Evolutionary conservation across 2,888 invertebrate species (phyloP), one percentile per base, ranked within the genome.

Genomic region (Pseudanteris insignis): DNA sequence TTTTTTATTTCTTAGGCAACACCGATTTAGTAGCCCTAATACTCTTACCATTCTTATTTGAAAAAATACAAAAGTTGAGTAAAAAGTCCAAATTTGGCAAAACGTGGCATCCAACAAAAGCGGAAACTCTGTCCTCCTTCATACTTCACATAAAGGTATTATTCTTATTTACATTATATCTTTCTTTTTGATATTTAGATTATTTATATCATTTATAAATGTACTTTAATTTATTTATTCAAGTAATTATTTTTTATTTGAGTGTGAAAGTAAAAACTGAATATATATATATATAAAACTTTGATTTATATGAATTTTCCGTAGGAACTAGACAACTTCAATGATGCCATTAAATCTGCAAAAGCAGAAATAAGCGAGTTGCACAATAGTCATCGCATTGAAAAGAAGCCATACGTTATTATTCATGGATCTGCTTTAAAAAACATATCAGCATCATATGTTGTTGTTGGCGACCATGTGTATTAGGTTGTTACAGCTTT

Each of bases 11-110:
- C 21, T 2, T 25, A 44, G 32, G 13, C 7, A 11, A 29, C 18
- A n/a, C 28, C 2, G 9, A 30, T 12, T 24, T 43, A 9, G 8
- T 36, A 13, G 46, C 46, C 3, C 33, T 55, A 7, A 34, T 55
- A 0, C 1, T 47, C 3, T 29, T 47, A n/a, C 36, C 55, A 29
- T 47, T 36, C 18, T 47, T 34, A 11, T 55, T 40, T 12, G 5
- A 29, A 28, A 55, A 47, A 10, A 32, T 55, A 24, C 29, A 28
- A 9, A 55, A 47, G 18, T 24, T 40, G 3, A 37, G 12, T 1
- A 47, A 40, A 21, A 34, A 30, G 33, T 48, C 43, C 1, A 11
- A 41, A 37, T 34, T 36, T 10, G 58, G 44, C 9, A 13, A 58
- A 29, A 2, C 40, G 14, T 55, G 40, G 54, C 5, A 15, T 10